Evolutionary conservation across 2,113 vertebrate genomes (phyloP), one percentile per base, ranked within the genome.

Genomic region (Tautogolabrus adspersus): DNA sequence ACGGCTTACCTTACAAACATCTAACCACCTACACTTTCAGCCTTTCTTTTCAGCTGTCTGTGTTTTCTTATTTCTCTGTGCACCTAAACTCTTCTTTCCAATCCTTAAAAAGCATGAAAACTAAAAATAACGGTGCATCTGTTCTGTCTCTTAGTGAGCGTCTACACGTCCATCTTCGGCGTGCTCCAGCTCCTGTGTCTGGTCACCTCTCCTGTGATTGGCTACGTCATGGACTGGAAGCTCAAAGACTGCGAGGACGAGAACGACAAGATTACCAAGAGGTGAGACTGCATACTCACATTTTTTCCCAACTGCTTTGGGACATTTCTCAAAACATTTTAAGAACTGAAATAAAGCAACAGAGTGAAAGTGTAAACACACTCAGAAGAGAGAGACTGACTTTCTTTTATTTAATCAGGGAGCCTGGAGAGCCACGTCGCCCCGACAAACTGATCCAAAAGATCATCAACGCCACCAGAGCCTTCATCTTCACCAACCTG

Each of bases 221-320:
- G 98, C 46, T 98, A 95, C 84, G 95, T 99, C 88, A 99, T 99
- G 98, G 98, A 99, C 86, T 99, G 97, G 97, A 94, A 63, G 56
- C 93, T 99, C 70, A 98, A 97, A 83, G 97, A 98, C 6, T 99
- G 98, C 0, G 96, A 98, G 63, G 94, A 95, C 6, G 94, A 93
- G 64, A 96, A 95, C 1, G 95, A 96, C 55, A 96, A 92, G 81
- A 92, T 81, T 0, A 0, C 78, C 65, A 89, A 90, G 86, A 95
- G 92, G 97, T 97, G 90, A 83, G 95, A 6, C 11, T 15, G 12
- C 5, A 42, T 19, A 1, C 38, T 51, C 47, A 51, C 16, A 19
- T 6, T 19, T 47, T 42, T 47, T 47, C 46, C 16, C 40, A 11
- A 42, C 40, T 42, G 40, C 40, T 42, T 51, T n/a, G 18, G 6